phyloP scores from a whole-genome alignment of 2,888 invertebrate genomes.

The Tetheella fluctuosa region DNA sequence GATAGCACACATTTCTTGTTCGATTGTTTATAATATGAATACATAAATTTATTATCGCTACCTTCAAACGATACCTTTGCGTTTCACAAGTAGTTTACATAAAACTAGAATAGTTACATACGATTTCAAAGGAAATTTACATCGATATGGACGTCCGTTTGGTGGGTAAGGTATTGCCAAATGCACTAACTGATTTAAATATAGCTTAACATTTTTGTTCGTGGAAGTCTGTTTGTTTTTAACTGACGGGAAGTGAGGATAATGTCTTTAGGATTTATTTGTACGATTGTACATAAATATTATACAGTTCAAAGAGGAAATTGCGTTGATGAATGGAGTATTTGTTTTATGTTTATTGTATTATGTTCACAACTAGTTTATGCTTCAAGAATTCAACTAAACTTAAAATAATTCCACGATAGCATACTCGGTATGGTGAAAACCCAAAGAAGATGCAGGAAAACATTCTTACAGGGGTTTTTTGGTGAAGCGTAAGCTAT shows the following conservation, averaged over 20 bases:
- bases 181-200: constrained; percentile 7
- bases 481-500: no score
- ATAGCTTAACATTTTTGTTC: constrained; percentile 5
- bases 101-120: constrained; percentile 14
- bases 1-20: not conserved
- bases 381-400: no score
- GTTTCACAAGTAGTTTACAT: constrained; percentile 19
- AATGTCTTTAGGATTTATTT: constrained; percentile 3
- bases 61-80: constrained; percentile 14
- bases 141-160: constrained; percentile 36
- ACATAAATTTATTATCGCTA: constrained; percentile 28
- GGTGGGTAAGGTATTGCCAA: constrained; percentile 44
- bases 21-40: constrained; percentile 24
- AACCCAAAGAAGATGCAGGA: no score
- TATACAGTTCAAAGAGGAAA: not conserved
- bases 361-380: no score
- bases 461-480: no score
- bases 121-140: constrained; percentile 26
- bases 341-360: not conserved
- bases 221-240: constrained; percentile 5
- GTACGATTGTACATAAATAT: not conserved
- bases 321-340: not conserved
- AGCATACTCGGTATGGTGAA: no score
- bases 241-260: constrained; percentile 4
- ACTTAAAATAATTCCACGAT: no score